A percentile compares a stretch with the other conserved stretches of the same genome.
These are phyloP conservation scores for Phyllostomus hastatus DNA, from an alignment of 2,113 vertebrate species.

Conservation along the genomic window DNA sequence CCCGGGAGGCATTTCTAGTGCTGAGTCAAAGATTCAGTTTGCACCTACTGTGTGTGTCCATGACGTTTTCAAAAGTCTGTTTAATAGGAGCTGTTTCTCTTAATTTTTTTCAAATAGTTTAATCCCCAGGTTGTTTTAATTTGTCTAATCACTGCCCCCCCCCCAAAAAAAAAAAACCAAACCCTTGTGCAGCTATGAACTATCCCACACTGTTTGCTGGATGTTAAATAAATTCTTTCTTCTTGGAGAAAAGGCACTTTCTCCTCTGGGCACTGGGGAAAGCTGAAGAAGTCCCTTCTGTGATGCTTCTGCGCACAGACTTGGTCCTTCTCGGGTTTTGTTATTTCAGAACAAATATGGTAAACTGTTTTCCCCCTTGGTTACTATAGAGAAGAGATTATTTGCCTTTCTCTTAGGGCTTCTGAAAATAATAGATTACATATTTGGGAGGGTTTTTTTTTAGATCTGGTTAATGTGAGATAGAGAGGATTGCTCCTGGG, in stretches of 20 bases:
- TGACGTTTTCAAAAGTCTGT: background rate
- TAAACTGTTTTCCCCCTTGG: slow-evolving; percentile 36
- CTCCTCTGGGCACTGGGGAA: background rate
- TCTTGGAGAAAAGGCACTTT: slow-evolving; percentile 36
- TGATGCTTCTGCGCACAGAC: background rate
- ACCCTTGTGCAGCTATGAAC: background rate
- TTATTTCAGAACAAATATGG: slow-evolving; percentile 71
- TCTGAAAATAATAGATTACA: slow-evolving; percentile 93
- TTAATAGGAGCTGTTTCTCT: background rate
- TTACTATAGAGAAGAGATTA: slow-evolving; percentile 81
- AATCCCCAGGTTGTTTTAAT: background rate
- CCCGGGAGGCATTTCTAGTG: background rate
- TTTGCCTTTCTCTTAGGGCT: slow-evolving; percentile 75
- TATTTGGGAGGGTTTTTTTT: slow-evolving; percentile 87
- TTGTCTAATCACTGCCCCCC: background rate
- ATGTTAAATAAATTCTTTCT: slow-evolving; percentile 28
- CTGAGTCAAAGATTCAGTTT: background rate
- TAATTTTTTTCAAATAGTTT: background rate
- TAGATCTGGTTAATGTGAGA: slow-evolving; percentile 91
- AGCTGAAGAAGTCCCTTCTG: background rate
- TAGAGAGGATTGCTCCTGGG: slow-evolving; percentile 87
- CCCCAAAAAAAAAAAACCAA: background rate
- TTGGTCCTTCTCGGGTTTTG: slow-evolving; percentile 38
- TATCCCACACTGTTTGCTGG: background rate
- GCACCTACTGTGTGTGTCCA: background rate